Evolutionary conservation across 2,888 invertebrate species (phyloP), one percentile per base, ranked within the genome.

Genomic region (Eucera pruinosa): DNA sequence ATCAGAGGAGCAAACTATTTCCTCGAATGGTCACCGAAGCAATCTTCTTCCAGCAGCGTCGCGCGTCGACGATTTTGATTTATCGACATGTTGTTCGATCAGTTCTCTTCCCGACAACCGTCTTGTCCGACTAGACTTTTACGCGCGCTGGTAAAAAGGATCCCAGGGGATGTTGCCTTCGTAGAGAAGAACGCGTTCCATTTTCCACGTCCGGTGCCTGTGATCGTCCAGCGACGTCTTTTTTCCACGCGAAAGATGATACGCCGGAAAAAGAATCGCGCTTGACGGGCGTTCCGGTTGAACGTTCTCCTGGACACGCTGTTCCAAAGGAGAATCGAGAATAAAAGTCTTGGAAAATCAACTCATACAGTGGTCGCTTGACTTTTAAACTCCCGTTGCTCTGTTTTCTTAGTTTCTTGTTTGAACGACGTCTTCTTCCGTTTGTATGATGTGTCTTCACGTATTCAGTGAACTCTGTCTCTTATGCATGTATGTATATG

Each of bases 51-150:
- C 18, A 9, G 9, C 15, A 6, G 18, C 25, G 54, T n/a, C n/a
- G 48, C 3, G 52, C 23, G 67, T 72, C 60, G 54, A 62, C 60
- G 45, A 33, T 61, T 61, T 69, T 80, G 80, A 80, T 80, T 80
- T 80, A 80, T 80, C 80, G 80, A 66, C 66, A 70, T 36, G 33
- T 43, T 41, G 57, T 57, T 79, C 73, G 64, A 79, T 79, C 79
- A 73, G n/a, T n/a, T 73, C 52, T 74, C 39, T 33, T 18, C 20
- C 33, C 43, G 73, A 61, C 62, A 64, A 71, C 30, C 55, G 41
- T 50, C 43, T 61, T 36, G 58, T 64, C 61, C 48, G 58, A 69
- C 75, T 48, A 58, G 75, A 69, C 52, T 52, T 72, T 68, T n/a
- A n/a, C 67, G 27, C 61, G 39, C 50, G 55, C 25, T n/a, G n/a